Conservation (phyloP, 2,888 invertebrate species). For the Hirtodrosophila histrioides region DNA sequence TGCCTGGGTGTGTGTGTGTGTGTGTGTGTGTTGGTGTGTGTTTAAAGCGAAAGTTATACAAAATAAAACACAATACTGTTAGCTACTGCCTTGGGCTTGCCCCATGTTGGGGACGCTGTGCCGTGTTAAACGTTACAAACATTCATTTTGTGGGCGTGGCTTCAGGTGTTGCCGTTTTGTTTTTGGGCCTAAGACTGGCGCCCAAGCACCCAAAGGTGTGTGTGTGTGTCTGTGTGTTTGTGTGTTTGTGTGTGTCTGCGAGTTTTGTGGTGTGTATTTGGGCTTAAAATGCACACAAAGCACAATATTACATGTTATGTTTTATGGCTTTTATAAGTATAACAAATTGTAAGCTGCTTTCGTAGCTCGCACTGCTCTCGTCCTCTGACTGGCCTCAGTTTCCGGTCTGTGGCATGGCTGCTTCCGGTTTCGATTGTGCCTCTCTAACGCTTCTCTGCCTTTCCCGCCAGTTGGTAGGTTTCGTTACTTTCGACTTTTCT, state of each 20-base stretch:
- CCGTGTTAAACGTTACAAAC: conserved; percentile 58
- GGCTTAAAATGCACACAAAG: conserved; percentile 75
- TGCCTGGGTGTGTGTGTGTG: conserved; percentile 12
- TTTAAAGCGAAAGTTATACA: conserved; percentile 61
- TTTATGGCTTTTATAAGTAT: conserved; percentile 64
- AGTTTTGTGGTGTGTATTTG: conserved; percentile 31
- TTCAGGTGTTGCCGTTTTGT: conserved; percentile 11
- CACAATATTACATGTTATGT: conserved; percentile 60
- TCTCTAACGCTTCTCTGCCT: conserved; percentile 23
- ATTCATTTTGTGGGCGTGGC: conserved; percentile 58
- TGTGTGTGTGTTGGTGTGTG: conserved; percentile 26
- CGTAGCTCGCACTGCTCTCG: conserved; percentile 3
- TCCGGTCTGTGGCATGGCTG: background rate
- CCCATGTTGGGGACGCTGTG: conserved; percentile 56
- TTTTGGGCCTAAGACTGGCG: conserved; percentile 1
- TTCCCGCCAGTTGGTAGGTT: conserved; percentile 42
- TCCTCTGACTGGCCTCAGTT: background rate
- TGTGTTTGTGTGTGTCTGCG: conserved; percentile 19
- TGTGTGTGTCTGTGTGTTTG: conserved; percentile 30
- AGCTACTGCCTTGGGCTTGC: conserved; percentile 69
- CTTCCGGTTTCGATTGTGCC: conserved; percentile 5
- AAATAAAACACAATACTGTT: conserved; percentile 70
- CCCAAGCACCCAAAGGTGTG: conserved; percentile 11
- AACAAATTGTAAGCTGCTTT: conserved; percentile 58
- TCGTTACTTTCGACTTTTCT: conserved; percentile 32